Conservation (phyloP, 2,113 vertebrate genomes). For the Aphelocoma coerulescens region DNA sequence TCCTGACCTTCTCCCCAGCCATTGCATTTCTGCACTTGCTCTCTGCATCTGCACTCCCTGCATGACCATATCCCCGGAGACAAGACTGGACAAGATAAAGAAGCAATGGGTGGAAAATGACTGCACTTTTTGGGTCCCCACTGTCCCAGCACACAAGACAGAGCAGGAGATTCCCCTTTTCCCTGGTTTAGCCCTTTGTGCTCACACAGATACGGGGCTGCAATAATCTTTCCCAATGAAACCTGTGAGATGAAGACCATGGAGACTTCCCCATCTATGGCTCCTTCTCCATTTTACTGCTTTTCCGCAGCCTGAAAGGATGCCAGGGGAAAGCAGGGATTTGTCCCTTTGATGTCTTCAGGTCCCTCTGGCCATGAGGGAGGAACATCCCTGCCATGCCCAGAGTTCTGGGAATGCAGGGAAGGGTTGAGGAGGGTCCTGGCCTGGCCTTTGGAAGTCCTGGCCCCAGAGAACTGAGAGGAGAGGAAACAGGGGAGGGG, state of each 20-base stretch:
- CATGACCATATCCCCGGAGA: accelerated
- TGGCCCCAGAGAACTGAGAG: background rate
- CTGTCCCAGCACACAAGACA: accelerated
- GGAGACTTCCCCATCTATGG: background rate
- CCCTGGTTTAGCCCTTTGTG: background rate
- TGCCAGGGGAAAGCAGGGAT: background rate
- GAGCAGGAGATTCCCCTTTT: background rate
- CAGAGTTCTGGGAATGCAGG: accelerated
- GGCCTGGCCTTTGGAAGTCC: background rate
- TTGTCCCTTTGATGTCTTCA: background rate
- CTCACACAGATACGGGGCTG: background rate
- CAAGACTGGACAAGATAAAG: background rate
- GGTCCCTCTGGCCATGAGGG: background rate
- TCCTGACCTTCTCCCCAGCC: background rate
- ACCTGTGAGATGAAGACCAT: background rate
- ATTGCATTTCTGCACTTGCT: background rate
- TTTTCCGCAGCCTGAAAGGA: background rate
- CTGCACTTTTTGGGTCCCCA: background rate
- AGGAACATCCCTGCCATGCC: background rate
- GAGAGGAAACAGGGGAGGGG: background rate
- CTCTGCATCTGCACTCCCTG: accelerated
- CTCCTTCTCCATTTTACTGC: background rate
- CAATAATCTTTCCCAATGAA: accelerated
- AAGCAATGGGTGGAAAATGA: background rate
- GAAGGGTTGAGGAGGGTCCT: background rate